phyloP scores from a whole-genome alignment of 2,888 invertebrate species.

The Julus scanicus region DNA sequence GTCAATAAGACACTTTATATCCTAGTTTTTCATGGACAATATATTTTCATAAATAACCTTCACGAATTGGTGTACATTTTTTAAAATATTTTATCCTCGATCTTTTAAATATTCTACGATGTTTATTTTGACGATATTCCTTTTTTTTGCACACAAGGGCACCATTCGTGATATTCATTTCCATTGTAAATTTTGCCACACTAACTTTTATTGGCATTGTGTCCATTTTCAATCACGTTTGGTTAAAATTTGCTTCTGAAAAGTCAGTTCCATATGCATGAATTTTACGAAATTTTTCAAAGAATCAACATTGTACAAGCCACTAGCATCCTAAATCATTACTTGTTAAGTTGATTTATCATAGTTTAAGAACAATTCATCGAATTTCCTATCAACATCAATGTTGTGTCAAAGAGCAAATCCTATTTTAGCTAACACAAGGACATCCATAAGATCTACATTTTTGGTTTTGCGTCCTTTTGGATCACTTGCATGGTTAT shows the following conservation, averaged over 20 bases:
- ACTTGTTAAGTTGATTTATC: neutral
- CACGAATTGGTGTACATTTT: neutral
- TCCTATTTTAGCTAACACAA: neutral
- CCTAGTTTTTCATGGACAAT: neutral
- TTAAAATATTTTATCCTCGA: slow-evolving; percentile 9
- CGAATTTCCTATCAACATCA: neutral
- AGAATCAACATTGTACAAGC: neutral
- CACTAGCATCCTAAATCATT: neutral
- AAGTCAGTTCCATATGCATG: neutral
- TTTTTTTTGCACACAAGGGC: neutral
- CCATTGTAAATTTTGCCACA: no score
- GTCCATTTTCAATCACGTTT: no score
- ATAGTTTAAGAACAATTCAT: neutral
- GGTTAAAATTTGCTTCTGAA: no score
- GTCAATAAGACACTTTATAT: neutral
- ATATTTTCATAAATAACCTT: no score
- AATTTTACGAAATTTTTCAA: neutral
- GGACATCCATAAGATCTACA: neutral
- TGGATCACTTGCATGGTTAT: neutral
- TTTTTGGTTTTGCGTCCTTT: neutral
- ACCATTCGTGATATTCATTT: no score
- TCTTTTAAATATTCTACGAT: neutral
- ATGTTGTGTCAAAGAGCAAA: neutral
- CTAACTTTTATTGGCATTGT: no score
- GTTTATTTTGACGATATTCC: neutral